Evolutionary conservation across 2,113 vertebrate genomes (phyloP).

Genomic region (Mohoua ochrocephala): DNA sequence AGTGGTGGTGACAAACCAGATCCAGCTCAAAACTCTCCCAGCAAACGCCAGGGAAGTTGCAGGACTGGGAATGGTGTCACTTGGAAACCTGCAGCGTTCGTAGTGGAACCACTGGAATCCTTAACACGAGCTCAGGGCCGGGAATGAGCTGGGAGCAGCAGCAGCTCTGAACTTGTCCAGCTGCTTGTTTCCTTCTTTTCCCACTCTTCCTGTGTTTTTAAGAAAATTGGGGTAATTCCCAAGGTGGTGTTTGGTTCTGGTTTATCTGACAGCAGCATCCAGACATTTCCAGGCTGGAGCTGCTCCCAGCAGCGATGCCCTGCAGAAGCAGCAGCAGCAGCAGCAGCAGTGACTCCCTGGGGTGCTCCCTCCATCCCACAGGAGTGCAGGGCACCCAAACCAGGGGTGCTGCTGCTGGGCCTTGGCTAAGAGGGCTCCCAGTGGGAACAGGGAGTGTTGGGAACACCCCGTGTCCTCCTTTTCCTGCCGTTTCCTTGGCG

Average conservation of each 20-base stretch:
- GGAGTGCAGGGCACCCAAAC: not conserved
- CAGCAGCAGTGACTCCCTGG: not conserved
- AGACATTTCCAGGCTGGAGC: not conserved
- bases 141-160: not conserved
- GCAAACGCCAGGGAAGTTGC: not conserved
- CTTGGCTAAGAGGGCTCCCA: not conserved
- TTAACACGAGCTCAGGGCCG: rapidly evolving
- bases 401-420: not conserved
- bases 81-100: not conserved
- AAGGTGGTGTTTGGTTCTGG: not conserved
- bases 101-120: not conserved
- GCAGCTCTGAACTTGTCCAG: not conserved
- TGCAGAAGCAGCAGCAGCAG: not conserved
- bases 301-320: not conserved
- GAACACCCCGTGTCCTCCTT: not conserved
- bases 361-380: not conserved
- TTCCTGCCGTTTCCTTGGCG: rapidly evolving
- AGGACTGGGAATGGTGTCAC: not conserved
- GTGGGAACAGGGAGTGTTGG: not conserved
- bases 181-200: not conserved
- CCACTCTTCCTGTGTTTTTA: not conserved
- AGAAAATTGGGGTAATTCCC: not conserved
- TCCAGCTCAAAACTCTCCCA: not conserved
- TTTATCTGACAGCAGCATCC: not conserved
- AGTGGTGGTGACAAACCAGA: not conserved